phyloP scores from a whole-genome alignment of 1,140 invertebrate species.

The Atta colombica region DNA sequence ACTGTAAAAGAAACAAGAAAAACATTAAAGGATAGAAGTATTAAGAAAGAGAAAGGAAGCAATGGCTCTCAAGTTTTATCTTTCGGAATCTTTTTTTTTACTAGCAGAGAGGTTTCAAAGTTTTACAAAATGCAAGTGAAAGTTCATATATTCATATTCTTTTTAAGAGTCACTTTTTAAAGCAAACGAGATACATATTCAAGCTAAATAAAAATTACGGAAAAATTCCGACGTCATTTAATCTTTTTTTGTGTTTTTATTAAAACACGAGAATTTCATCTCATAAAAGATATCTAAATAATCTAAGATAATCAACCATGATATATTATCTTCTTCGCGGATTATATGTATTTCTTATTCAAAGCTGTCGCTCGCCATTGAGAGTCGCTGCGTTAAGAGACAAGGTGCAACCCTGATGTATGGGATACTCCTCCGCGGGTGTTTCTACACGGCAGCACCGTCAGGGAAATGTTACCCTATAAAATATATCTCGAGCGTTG shows the following conservation, averaged over 20 bases:
- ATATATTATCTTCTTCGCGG: neutral
- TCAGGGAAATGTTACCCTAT: slow-evolving; percentile 83
- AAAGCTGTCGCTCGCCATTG: slow-evolving; percentile 8
- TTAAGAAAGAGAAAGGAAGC: slow-evolving; percentile 14
- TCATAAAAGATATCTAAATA: neutral
- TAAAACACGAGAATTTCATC: too few relatives aligned
- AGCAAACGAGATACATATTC: neutral
- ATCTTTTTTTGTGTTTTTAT: neutral
- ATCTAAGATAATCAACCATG: neutral
- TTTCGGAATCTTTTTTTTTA: neutral
- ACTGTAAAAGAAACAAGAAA: neutral
- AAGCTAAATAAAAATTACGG: neutral
- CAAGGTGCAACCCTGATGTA: slow-evolving; percentile 76
- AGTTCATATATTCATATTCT: neutral
- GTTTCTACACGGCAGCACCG: slow-evolving; percentile 76
- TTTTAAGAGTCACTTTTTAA: neutral
- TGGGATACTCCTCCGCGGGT: slow-evolving; percentile 74
- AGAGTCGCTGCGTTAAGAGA: slow-evolving; percentile 63
- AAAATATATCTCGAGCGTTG: slow-evolving; percentile 84
- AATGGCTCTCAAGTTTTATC: slow-evolving; percentile 46
- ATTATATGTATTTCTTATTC: neutral
- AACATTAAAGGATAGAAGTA: neutral
- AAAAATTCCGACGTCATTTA: neutral
- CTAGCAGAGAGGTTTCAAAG: slow-evolving; percentile 6
- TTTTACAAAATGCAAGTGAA: slow-evolving; percentile 18